Conservation (phyloP, 2,888 invertebrate genomes). For the Holacanthella duospinosa region DNA sequence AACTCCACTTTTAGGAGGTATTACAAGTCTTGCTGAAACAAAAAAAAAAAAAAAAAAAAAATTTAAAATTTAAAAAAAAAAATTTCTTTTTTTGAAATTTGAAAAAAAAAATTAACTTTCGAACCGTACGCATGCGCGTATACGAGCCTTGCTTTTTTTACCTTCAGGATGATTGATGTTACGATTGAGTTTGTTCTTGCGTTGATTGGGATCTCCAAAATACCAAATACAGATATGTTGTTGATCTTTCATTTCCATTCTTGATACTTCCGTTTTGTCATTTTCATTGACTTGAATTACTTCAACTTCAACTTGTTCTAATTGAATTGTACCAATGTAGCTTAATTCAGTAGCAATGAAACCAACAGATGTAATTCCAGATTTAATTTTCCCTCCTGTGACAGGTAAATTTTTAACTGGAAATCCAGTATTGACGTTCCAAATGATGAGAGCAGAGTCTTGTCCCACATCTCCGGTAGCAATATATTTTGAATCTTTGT, state of each 20-base stretch:
- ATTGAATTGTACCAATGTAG: background rate
- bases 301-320: background rate
- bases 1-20: slow-evolving; percentile 19
- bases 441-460: slow-evolving; percentile 29
- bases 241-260: background rate
- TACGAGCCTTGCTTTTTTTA: too few relatives aligned
- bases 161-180: background rate
- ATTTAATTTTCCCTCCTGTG: background rate
- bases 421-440: slow-evolving; percentile 27
- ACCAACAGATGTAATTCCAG: background rate
- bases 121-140: too few relatives aligned
- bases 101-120: too few relatives aligned
- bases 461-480: slow-evolving; percentile 29
- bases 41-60: background rate
- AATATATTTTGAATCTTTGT: slow-evolving; percentile 19
- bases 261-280: background rate
- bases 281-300: background rate
- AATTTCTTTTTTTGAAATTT: too few relatives aligned
- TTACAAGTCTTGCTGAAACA: background rate
- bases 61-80: too few relatives aligned
- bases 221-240: slow-evolving; percentile 5
- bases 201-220: background rate
- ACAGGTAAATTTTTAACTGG: background rate
- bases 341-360: background rate
- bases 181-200: background rate